Base-by-base conservation (phyloP, 2,888 invertebrate species). In the Agrypnus murinus region DNA sequence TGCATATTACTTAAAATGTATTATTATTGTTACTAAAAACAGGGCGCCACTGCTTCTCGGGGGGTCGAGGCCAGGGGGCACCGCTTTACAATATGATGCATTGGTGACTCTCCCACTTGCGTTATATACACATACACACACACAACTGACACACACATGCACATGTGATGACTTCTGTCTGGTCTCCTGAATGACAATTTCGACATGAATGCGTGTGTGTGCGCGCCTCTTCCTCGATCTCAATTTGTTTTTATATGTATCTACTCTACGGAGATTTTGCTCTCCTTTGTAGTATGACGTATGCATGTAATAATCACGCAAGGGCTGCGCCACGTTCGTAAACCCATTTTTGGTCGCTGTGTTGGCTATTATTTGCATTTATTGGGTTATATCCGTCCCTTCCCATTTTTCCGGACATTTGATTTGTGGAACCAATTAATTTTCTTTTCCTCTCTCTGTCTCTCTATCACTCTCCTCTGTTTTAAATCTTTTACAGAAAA, bases 101-200 rank as follows among this genome's bases (percentile, higher is more conserved):
- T 78, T 78, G 71, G 74, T 75, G 78, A 74, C 78, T 81, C 80
- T 80, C 80, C 81, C 79, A 80, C 80, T 81, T 79, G 76, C 57
- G 77, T 73, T 71, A 62, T 8, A 66, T 50, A 65, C 45, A 50
- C 59, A 63, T 40, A 68, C 65, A 74, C 75, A 75, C 78, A 25
- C 25, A 3, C 25, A 25, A n/a, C n/a, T n/a, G n/a, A 68, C 65
- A 74, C 75, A 75, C 78, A 25, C 25, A 3, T 5, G 5, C 78
- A 79, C 77, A 80, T 79, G 80, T 76, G 77, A 77, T 79, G 79
- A 79, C 67, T 73, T 68, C 57, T 71, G 67, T 67, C 70, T 66
- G 64, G 75, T 75, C 78, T 75, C 66, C 66, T 73, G 69, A 64
- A 69, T 57, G 69, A 69, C 65, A 65, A 70, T 70, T 60, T 69